phyloP scores from a whole-genome alignment of 1,140 invertebrate species.

The Drosophila funebris region DNA sequence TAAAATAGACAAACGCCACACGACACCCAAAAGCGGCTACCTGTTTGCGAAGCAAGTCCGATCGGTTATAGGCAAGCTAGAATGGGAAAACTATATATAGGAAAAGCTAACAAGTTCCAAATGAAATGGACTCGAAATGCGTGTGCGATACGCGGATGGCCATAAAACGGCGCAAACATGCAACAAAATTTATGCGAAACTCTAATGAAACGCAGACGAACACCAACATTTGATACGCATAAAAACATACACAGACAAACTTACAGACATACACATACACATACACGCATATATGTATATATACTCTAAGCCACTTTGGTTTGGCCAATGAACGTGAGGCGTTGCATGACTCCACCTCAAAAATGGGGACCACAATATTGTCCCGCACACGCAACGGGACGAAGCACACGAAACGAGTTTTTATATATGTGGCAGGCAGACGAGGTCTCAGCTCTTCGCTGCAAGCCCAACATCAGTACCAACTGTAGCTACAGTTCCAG shows the following conservation, averaged over 20 bases:
- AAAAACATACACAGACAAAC: conserved; percentile 10
- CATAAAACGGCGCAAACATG: conserved; percentile 68
- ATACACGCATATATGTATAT: neutral
- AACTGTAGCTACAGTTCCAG: conserved; percentile 1
- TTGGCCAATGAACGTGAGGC: conserved; percentile 59
- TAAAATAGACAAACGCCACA: conserved; percentile 55
- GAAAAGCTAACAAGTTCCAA: conserved; percentile 55
- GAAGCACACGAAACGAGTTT: conserved; percentile 52
- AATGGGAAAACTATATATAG: conserved; percentile 40
- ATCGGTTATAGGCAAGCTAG: neutral
- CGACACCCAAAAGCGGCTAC: conserved; percentile 32
- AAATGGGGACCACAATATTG: conserved; percentile 59
- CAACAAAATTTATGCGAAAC: conserved; percentile 81
- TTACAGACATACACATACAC: conserved; percentile 11
- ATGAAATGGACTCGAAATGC: conserved; percentile 75
- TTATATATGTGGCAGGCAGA: conserved; percentile 40
- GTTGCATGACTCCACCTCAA: conserved; percentile 72
- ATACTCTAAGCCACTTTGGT: neutral
- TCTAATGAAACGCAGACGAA: conserved; percentile 65
- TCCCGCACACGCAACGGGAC: conserved; percentile 37
- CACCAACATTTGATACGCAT: neutral
- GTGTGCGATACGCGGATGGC: conserved; percentile 66
- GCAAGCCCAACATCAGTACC: conserved; percentile 20
- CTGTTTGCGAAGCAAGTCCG: conserved; percentile 17
- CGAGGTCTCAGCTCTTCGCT: neutral